Percentiles rank a stretch among this genome's conserved stretches.
phyloP scores from a whole-genome alignment of 2,113 vertebrate species.

The Pluvianellus socialis region DNA sequence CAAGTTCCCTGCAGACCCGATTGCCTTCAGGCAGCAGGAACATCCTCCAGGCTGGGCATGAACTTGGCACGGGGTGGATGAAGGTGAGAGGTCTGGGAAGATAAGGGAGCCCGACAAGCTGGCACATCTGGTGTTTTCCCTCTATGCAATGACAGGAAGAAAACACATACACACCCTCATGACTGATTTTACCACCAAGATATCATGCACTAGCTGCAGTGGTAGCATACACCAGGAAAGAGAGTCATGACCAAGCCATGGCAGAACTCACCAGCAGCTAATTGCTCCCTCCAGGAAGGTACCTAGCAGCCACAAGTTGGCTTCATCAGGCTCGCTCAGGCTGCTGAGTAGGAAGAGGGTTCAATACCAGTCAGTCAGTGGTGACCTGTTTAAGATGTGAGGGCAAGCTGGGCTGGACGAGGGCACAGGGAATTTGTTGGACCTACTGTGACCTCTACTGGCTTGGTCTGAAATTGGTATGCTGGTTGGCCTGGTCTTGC shows the following conservation, averaged over 20 bases:
- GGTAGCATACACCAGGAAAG: fast-evolving
- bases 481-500: not conserved
- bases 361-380: not conserved
- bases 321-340: not conserved
- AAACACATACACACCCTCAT: conserved; percentile 17
- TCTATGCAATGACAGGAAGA: not conserved
- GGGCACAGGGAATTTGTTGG: conserved; percentile 15
- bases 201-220: not conserved
- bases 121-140: not conserved
- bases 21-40: not conserved
- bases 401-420: not conserved
- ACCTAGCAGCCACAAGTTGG: not conserved
- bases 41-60: not conserved
- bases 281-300: not conserved
- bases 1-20: not conserved
- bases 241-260: not conserved
- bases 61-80: not conserved
- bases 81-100: conserved; percentile 39
- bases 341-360: not conserved
- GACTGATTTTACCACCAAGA: conserved; percentile 4
- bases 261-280: not conserved
- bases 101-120: not conserved
- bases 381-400: not conserved
- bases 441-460: conserved; percentile 71
- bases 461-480: conserved; percentile 51